Evolutionary conservation across 2,113 vertebrate species (phyloP).

Genomic region (Pristiophorus japonicus): DNA sequence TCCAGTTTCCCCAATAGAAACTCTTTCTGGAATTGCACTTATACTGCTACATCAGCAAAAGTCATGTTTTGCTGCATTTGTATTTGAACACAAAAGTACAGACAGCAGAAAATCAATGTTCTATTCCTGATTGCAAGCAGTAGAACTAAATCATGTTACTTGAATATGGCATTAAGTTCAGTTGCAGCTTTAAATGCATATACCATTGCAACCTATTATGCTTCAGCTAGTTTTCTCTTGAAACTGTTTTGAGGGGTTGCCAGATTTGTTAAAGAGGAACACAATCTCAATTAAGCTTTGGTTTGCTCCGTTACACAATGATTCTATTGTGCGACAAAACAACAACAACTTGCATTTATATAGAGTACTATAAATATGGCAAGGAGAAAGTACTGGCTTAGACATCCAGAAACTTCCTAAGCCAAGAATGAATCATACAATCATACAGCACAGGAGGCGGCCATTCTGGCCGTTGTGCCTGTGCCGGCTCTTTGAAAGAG

Average conservation of each 20-base stretch:
- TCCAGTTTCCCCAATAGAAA: neutral
- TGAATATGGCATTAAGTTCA: neutral
- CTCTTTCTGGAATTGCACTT: neutral
- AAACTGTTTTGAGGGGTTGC: neutral
- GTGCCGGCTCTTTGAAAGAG: neutral
- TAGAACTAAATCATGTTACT: neutral
- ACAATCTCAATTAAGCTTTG: neutral
- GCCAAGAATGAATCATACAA: neutral
- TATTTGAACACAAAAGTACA: neutral
- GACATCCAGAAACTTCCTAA: neutral
- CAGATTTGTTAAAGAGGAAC: neutral
- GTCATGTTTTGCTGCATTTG: neutral
- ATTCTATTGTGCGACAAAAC: neutral
- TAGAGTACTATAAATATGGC: neutral
- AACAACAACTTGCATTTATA: too few species aligned
- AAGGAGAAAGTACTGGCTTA: neutral
- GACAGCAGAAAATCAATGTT: neutral
- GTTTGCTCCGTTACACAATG: slow-evolving; percentile 1
- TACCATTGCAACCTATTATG: neutral
- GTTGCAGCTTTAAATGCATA: slow-evolving; percentile 8
- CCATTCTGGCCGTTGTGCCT: neutral
- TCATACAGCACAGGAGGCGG: neutral
- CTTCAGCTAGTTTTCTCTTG: neutral
- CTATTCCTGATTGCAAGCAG: neutral
- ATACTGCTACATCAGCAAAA: neutral